A percentile compares a stretch with the other conserved stretches of the same genome.
Conservation (phyloP, 2,888 invertebrate genomes). For the Drosophila meridionalis region DNA sequence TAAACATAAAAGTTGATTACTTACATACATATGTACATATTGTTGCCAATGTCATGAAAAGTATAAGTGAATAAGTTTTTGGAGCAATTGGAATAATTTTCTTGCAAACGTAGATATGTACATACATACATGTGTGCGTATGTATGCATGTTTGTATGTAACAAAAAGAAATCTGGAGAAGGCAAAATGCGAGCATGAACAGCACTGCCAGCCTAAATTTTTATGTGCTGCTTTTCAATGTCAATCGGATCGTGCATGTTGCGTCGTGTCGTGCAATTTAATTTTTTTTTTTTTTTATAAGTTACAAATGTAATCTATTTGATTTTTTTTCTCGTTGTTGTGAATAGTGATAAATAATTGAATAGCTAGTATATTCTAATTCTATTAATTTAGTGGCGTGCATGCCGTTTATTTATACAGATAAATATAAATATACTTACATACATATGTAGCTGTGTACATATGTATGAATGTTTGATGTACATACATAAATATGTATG, state of each 20-base stretch:
- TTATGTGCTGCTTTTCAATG: neutral
- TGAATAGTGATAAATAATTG: neutral
- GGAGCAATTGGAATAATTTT: no score
- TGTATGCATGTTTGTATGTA: neutral
- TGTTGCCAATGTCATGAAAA: no score
- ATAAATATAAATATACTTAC: no score
- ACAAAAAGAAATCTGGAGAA: neutral
- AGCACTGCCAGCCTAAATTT: neutral
- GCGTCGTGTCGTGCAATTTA: neutral
- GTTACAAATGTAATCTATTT: no score
- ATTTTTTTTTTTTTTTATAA: no score
- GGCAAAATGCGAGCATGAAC: neutral
- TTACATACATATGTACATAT: no score
- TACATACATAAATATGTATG: neutral
- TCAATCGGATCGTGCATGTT: neutral
- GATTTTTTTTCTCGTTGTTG: neutral
- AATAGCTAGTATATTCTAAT: neutral
- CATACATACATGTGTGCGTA: neutral
- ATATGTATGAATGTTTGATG: no score
- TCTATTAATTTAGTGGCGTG: neutral
- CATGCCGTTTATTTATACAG: no score
- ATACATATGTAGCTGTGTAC: no score
- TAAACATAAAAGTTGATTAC: no score
- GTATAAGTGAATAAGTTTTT: no score
- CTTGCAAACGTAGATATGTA: no score